Evolutionary conservation across 2,113 vertebrate genomes (phyloP).

Genomic region (Megaleporinus macrocephalus): DNA sequence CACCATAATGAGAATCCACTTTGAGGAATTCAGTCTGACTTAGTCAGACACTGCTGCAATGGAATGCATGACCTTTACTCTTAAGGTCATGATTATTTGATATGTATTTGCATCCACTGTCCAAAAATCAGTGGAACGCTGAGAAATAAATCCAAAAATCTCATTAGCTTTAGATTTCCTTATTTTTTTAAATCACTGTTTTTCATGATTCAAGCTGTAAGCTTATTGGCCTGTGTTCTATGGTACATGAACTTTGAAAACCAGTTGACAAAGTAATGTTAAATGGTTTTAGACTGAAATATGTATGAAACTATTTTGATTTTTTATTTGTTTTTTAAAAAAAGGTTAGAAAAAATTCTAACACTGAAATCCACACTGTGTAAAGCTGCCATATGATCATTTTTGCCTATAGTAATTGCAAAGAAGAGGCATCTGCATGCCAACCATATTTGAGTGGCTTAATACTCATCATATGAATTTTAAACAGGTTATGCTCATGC

Average conservation of each 20-base stretch:
- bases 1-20: slow-evolving; percentile 78
- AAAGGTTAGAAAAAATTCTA: background rate
- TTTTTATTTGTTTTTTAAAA: background rate
- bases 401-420: background rate
- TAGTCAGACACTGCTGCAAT: slow-evolving; percentile 56
- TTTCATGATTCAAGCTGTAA: background rate
- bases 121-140: background rate
- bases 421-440: background rate
- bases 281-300: background rate
- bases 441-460: background rate
- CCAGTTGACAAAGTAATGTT: background rate
- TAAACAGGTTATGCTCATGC: too few relatives aligned
- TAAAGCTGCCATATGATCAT: background rate
- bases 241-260: background rate
- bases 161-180: background rate
- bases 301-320: background rate
- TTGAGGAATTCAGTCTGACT: slow-evolving; percentile 74
- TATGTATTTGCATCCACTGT: background rate
- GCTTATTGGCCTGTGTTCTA: too few relatives aligned
- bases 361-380: background rate
- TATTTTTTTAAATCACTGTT: background rate
- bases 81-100: slow-evolving; percentile 4
- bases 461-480: too few relatives aligned
- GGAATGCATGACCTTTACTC: background rate
- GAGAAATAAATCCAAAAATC: background rate